Evolutionary conservation across 2,888 invertebrate genomes (phyloP), one percentile per base, ranked within the genome.

Genomic region (Sinopyrophorus schimmeli): DNA sequence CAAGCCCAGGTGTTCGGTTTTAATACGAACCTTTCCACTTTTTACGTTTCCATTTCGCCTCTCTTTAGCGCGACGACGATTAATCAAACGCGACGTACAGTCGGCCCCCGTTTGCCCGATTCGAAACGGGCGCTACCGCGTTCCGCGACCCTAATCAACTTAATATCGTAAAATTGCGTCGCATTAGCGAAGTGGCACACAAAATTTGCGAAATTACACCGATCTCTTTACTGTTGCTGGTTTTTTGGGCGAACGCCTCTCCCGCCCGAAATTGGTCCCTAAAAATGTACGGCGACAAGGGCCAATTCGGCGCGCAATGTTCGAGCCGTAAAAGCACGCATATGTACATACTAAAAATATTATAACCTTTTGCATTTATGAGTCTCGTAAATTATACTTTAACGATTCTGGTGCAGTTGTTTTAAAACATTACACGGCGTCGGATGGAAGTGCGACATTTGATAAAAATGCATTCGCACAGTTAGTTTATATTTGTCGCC

Each of bases 391-490:
- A 73, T 73, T 72, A 72, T 66, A 65, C 61, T 72, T 73, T 73
- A 73, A 73, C 72, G 72, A 72, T 71, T 70, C 64, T 68, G n/a
- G 63, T 71, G 72, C 72, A 71, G 72, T 71, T 72, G 73, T 73
- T 72, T 71, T 65, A 66, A 69, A 71, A 69, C 69, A 69, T 70
- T 70, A 65, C 61, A 57, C 55, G 58, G 49, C 53, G 49, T 42
- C 54, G 55, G 55, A 50, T 60, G 62, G 60, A 59, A 60, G 50
- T 58, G 61, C 59, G 57, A 59, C 62, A 65, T 64, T 67, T 65
- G 62, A 63, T 64, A 67, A 66, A 69, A 68, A 67, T 61, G 61
- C 62, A 64, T 61, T 61, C 62, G 59, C 63, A 63, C 61, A 61
- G 51, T 59, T 53, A 50, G 42, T 48, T 44, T 57, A 57, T 54